Evolutionary conservation across 2,797 vertebrate genomes (phyloP), one percentile per base, ranked within the genome.

Genomic region (Acrossocheilus fasciatus): DNA sequence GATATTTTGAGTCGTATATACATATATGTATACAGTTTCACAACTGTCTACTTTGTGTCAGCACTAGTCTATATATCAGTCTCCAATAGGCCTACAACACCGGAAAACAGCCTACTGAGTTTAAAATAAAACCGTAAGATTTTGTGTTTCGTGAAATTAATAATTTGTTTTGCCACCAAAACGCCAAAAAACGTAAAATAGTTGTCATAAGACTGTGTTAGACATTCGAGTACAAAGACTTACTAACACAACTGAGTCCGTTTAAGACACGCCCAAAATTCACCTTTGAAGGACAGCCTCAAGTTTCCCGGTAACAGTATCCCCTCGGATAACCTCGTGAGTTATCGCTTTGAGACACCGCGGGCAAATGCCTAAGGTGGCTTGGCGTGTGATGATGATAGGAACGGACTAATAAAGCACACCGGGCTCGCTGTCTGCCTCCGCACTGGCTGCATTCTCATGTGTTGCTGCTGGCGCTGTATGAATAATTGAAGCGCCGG

Each of bases 401-500:
- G 95, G 92, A 97, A 93, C 93, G 91, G 98, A 97, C 97, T 94
- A 93, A 95, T 96, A 96, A 97, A 97, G 95, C 96, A 95, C 95
- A 93, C 93, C 93, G 93, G 93, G 95, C 93, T 93, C 96, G 91
- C 96, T 95, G 92, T 92, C 95, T 96, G 92, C 93, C 92, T 93
- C 91, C 90, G 91, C 96, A 91, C 93, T 89, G 94, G 94, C 97
- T 96, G 95, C 96, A 95, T 93, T 96, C 95, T 94, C 96, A 96
- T 97, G 95, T 95, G 95, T 97, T 96, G 97, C 97, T 98, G 91
- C 96, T 95, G 97, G 97, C 97, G 89, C 92, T 94, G 70, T 91
- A 96, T 99, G 91, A 96, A 99, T 98, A 96, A 99, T 99, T 97
- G 93, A 99, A 95, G 94, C 69, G 89, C 89, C 91, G 95, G 94